Percentiles rank a stretch among this genome's conserved stretches.
Evolutionary conservation across 2,888 invertebrate genomes (phyloP).

Genomic region (Vandiemenella viatica): DNA sequence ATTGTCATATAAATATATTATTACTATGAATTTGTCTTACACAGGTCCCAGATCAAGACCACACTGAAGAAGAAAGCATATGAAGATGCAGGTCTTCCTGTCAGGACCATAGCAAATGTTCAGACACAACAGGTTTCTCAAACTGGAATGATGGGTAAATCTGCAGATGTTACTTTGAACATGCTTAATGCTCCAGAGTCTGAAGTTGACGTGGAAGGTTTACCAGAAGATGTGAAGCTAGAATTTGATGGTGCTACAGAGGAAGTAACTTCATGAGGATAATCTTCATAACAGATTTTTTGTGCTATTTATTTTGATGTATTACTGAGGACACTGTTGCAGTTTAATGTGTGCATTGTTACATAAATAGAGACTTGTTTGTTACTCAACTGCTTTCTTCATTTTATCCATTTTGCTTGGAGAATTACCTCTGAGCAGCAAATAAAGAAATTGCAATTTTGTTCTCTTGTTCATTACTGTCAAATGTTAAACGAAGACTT

Average conservation of each 20-base stretch:
- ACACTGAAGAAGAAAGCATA: conserved; percentile 76
- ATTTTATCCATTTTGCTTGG: too few species aligned
- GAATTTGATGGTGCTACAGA: conserved; percentile 67
- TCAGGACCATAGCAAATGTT: conserved; percentile 41
- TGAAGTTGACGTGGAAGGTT: conserved; percentile 75
- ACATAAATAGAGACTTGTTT: too few species aligned
- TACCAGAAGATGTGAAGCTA: conserved; percentile 64
- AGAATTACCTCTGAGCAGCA: too few species aligned
- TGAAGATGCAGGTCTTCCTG: conserved; percentile 71
- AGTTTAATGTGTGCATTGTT: too few species aligned
- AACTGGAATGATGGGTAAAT: conserved; percentile 28
- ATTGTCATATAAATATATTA: conserved; percentile 6
- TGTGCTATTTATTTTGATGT: too few species aligned
- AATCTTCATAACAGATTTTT: too few species aligned
- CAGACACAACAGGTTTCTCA: conserved; percentile 18
- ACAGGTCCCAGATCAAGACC: conserved; percentile 71
- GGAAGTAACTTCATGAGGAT: conserved; percentile 41
- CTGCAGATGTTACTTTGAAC: conserved; percentile 62
- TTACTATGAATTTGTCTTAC: conserved; percentile 21
- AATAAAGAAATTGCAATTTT: too few species aligned
- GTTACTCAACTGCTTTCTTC: too few species aligned
- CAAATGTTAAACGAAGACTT: too few species aligned
- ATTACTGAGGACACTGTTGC: too few species aligned
- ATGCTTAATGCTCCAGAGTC: conserved; percentile 84
- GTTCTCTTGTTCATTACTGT: too few species aligned